Base-by-base conservation (phyloP, 2,888 invertebrate genomes). In the Coremacera marginata region DNA sequence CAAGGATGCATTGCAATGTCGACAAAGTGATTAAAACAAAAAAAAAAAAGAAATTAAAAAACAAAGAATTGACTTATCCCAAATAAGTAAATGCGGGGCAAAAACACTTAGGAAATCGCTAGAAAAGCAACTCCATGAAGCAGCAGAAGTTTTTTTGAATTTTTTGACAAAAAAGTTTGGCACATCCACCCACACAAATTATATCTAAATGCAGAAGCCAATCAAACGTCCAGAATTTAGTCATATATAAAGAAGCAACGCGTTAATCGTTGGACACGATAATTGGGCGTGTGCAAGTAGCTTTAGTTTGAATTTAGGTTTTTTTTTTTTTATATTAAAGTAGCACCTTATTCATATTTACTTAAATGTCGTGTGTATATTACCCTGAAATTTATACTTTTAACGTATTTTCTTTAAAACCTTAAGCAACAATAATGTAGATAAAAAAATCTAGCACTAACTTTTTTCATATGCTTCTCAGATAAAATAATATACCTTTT, bases 1-100 rank as follows among this genome's bases (percentile, higher is more conserved):
- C 67, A 75, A 79, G 70, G 75, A 80, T 51, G 73, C 77, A 51
- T 62, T 78, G 65, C 77, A 75, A 63, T 65, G 77, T 68, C 68
- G 73, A 63, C 67, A 63, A 11, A 67, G 65, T 62, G 75, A 79
- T 68, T 79, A 63, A 72, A 25, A 37, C 7, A 9, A 9, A 19
- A 22, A 31, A 4, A 31, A 3, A 31, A 31, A 31, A 31, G 31
- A 22, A 16, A 25, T n/a, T n/a, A 25, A 37, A 14, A n/a, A 9
- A 14, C 34, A 71, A 49, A 52, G 34, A 27, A 25, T 27, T 25
- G 9, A 25, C 57, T 60, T 44, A 22, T 25, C 57, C 22, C 57
- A 57, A 22, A 57, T 19, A n/a, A n/a, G 25, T 25, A 19, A 57
- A 57, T 57, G 25, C n/a, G 37, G 37, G 37, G 37, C 37, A 8